phyloP scores from a whole-genome alignment of 2,797 vertebrate genomes.

The Microchirus variegatus region DNA sequence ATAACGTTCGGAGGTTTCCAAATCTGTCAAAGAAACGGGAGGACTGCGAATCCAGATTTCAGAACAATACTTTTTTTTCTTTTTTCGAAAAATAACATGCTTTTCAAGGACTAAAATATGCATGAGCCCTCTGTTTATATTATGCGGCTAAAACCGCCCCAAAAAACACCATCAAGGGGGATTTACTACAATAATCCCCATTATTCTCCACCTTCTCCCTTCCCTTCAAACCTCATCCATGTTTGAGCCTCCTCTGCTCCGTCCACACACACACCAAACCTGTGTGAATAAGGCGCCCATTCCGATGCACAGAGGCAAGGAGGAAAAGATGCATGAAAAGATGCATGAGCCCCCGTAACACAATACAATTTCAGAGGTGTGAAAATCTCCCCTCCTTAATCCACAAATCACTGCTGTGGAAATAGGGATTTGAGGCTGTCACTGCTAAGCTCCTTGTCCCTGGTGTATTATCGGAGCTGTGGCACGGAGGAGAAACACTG shows the following conservation, averaged over 20 bases:
- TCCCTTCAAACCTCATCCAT: slow-evolving; percentile 38
- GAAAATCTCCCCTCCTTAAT: slow-evolving; percentile 76
- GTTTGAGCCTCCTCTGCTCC: slow-evolving; percentile 21
- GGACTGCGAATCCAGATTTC: slow-evolving; percentile 10
- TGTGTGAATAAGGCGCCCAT: slow-evolving; percentile 60
- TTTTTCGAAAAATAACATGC: slow-evolving; percentile 7
- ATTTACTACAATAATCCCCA: slow-evolving; percentile 55
- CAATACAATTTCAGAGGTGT: slow-evolving; percentile 74
- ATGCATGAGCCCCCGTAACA: slow-evolving; percentile 65
- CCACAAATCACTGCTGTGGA: slow-evolving; percentile 76
- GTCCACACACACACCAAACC: slow-evolving; percentile 51
- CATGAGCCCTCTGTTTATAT: slow-evolving; percentile 46
- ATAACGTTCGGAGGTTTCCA: slow-evolving; percentile 42
- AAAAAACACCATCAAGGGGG: slow-evolving; percentile 54
- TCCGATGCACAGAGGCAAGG: slow-evolving; percentile 41
- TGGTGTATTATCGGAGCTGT: slow-evolving; percentile 69
- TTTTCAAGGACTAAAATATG: slow-evolving; percentile 54
- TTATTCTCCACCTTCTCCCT: slow-evolving; percentile 49
- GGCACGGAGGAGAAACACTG: slow-evolving; percentile 54
- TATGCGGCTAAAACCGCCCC: slow-evolving; percentile 32
- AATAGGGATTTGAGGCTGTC: slow-evolving; percentile 76
- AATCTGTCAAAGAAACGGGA: slow-evolving; percentile 39
- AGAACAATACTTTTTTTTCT: not conserved
- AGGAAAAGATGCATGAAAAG: slow-evolving; percentile 32
- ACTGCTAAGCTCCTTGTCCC: slow-evolving; percentile 74